A percentile compares a stretch with the other conserved stretches of the same genome.
Evolutionary conservation across 2,113 vertebrate species (phyloP).

Genomic region (Ailurus styani): DNA sequence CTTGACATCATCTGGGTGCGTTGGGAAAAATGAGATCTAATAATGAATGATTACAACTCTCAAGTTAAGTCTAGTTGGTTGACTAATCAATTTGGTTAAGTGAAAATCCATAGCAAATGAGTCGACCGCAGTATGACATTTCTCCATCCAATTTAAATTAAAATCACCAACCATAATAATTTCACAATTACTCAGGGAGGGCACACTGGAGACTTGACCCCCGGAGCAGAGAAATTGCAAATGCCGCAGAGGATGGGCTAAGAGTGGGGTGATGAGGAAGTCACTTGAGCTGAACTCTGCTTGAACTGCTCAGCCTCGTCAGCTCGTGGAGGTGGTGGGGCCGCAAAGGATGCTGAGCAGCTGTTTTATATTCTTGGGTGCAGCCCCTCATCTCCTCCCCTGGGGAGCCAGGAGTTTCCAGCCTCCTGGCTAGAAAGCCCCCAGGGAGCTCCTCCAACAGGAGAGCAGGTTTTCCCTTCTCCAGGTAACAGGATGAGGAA

Average conservation of each 20-base stretch:
- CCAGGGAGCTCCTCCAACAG: neutral
- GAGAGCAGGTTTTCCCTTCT: neutral
- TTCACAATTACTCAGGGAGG: constrained; percentile 83
- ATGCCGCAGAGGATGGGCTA: constrained; percentile 68
- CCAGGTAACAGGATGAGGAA: neutral
- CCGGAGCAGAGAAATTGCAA: constrained; percentile 79
- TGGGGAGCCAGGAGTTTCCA: neutral
- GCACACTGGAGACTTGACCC: constrained; percentile 83
- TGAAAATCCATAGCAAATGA: constrained; percentile 90
- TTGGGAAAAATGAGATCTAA: constrained; percentile 84
- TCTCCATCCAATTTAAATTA: constrained; percentile 89
- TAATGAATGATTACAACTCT: constrained; percentile 88
- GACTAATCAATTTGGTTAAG: constrained; percentile 91
- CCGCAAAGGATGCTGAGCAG: neutral
- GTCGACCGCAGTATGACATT: constrained; percentile 84
- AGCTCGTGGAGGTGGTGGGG: neutral
- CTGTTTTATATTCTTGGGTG: neutral
- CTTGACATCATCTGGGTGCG: constrained; percentile 69
- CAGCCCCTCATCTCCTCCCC: neutral
- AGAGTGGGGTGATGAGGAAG: constrained; percentile 34
- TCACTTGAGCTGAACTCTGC: constrained; percentile 59
- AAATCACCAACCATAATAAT: constrained; percentile 86
- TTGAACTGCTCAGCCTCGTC: constrained; percentile 30
- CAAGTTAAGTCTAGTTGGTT: constrained; percentile 88
- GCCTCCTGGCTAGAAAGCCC: neutral